phyloP scores from a whole-genome alignment of 2,113 vertebrate species.

The Sylvietta virens region DNA sequence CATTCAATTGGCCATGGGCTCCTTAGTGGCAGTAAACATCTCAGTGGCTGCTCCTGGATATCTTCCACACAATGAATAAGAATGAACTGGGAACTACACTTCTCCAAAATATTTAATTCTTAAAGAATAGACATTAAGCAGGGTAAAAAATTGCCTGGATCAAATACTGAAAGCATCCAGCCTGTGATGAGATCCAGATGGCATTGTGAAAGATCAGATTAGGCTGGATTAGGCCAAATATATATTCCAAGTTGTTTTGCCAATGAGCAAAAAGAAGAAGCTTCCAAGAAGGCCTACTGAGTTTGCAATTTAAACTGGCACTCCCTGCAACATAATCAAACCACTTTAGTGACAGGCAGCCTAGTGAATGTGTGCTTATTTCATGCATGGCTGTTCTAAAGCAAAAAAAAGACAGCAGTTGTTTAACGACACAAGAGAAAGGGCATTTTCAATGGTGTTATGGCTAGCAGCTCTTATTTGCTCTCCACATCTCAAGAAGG shows the following conservation, averaged over 20 bases:
- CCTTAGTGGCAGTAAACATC: conserved; percentile 5
- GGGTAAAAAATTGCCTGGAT: not conserved
- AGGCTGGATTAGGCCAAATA: conserved; percentile 32
- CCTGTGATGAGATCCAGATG: conserved; percentile 12
- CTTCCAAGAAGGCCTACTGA: not conserved
- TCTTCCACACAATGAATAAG: not conserved
- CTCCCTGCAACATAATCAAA: not conserved
- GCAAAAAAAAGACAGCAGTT: not conserved
- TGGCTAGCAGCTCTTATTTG: not conserved
- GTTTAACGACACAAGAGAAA: not conserved
- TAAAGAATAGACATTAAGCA: not conserved
- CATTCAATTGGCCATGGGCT: not conserved
- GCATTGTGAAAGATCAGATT: conserved; percentile 20
- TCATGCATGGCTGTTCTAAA: not conserved
- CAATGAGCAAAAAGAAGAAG: not conserved
- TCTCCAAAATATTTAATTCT: not conserved
- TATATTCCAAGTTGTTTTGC: conserved; percentile 28
- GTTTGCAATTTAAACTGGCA: conserved; percentile 2
- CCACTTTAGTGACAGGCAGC: not conserved
- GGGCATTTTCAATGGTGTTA: not conserved
- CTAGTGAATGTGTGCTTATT: not conserved
- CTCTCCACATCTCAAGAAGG: not conserved
- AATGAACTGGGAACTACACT: not conserved
- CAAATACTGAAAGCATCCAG: not conserved
- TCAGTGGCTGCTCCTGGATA: not conserved